phyloP scores from a whole-genome alignment of 1,140 invertebrate species.

The Solenopsis invicta region DNA sequence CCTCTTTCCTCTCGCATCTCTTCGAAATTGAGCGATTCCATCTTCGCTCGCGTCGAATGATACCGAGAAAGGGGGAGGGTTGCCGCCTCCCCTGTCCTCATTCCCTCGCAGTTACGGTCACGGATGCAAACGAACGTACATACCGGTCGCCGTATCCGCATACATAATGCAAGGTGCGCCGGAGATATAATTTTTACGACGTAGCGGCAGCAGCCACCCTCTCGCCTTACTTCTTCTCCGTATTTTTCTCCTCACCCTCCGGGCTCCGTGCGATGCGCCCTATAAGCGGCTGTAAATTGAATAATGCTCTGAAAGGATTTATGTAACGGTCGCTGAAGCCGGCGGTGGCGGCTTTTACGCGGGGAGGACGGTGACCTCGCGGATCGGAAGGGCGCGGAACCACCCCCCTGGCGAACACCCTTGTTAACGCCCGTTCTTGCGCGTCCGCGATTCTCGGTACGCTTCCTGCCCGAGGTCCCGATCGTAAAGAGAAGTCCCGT shows the following conservation, averaged over 20 bases:
- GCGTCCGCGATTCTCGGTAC: constrained; percentile 3
- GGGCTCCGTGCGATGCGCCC: background rate
- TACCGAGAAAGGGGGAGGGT: background rate
- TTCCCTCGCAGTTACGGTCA: constrained; percentile 50
- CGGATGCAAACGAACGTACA: constrained; percentile 68
- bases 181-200: constrained; percentile 80
- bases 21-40: constrained; percentile 69
- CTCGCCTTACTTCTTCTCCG: background rate
- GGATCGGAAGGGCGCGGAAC: background rate
- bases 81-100: too few species aligned
- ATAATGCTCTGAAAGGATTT: constrained; percentile 74
- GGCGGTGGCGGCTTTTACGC: constrained; percentile 22
- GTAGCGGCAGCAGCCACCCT: background rate
- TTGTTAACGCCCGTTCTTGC: constrained; percentile 29
- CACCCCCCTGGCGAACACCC: background rate
- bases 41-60: background rate
- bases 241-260: background rate
- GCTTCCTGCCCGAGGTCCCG: background rate
- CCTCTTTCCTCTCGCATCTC: constrained; percentile 3
- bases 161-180: constrained; percentile 65
- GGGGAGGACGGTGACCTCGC: constrained; percentile 38
- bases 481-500: constrained; percentile 9
- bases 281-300: constrained; percentile 78
- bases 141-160: constrained; percentile 55
- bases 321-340: constrained; percentile 68